Percentiles rank a stretch among this genome's conserved stretches.
Evolutionary conservation across 2,113 vertebrate genomes (phyloP).

Genomic region (Dipodomys ordii): DNA sequence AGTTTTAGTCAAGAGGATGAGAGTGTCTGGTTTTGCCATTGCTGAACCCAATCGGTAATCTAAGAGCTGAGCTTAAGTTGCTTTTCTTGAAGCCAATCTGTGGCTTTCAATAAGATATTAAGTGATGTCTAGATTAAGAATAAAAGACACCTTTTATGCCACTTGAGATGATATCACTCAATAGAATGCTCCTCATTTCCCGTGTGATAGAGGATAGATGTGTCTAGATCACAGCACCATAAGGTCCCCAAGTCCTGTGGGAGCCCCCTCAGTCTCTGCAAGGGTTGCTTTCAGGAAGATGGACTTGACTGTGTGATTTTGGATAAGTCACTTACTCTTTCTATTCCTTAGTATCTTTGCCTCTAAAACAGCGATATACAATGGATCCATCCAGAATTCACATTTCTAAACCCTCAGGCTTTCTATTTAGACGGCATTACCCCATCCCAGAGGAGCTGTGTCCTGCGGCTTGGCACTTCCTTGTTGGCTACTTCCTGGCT

Average conservation of each 20-base stretch:
- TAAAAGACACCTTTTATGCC: neutral
- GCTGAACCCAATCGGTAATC: neutral
- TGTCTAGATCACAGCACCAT: neutral
- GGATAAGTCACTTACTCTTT: neutral
- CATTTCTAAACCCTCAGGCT: neutral
- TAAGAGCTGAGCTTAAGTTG: neutral
- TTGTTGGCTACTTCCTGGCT: neutral
- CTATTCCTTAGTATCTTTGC: neutral
- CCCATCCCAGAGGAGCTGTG: neutral
- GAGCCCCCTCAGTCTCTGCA: neutral
- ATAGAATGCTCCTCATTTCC: neutral
- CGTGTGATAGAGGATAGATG: neutral
- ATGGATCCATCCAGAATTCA: neutral
- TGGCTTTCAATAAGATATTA: neutral
- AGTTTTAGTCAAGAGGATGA: neutral
- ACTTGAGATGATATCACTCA: neutral
- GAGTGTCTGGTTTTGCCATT: conserved; percentile 17
- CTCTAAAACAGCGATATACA: neutral
- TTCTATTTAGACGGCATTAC: neutral
- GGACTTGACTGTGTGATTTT: neutral
- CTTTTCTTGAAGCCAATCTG: neutral
- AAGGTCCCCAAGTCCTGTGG: neutral
- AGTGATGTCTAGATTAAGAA: conserved; percentile 43
- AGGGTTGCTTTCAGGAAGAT: too few species aligned
- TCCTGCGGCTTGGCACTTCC: neutral